Evolutionary conservation across 1,140 invertebrate species (phyloP).

Genomic region (Ooceraea biroi): DNA sequence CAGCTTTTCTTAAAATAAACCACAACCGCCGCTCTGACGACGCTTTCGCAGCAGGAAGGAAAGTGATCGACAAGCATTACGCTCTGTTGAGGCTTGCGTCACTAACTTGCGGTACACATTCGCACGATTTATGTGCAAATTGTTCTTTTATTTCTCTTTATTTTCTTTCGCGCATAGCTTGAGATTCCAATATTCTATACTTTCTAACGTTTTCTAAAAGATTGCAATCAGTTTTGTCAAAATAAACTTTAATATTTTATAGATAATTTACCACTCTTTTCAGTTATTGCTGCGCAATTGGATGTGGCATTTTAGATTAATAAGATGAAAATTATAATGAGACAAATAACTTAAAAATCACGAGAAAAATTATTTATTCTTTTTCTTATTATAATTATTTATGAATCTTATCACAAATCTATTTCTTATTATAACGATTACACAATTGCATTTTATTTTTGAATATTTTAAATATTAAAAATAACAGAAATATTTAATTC

Average conservation of each 20-base stretch:
- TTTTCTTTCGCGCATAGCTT: background rate
- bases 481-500: background rate
- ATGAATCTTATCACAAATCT: too few species aligned
- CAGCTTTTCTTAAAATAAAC: background rate
- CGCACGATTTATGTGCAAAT: background rate
- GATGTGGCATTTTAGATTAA: slow-evolving; percentile 14
- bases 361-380: too few species aligned
- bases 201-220: background rate
- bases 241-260: background rate
- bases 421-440: too few species aligned
- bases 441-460: background rate
- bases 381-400: too few species aligned
- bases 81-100: slow-evolving; percentile 12
- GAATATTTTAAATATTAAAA: background rate
- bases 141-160: background rate
- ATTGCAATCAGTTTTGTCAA: background rate
- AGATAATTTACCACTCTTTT: background rate
- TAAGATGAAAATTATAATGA: background rate
- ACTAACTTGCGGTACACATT: background rate
- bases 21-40: background rate
- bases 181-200: background rate
- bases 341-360: background rate
- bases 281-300: background rate
- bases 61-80: slow-evolving; percentile 35
- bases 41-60: slow-evolving; percentile 16